These are phyloP conservation scores for Xestia c-nigrum DNA, from an alignment of 2,888 invertebrate species.

Conservation along the genomic window DNA sequence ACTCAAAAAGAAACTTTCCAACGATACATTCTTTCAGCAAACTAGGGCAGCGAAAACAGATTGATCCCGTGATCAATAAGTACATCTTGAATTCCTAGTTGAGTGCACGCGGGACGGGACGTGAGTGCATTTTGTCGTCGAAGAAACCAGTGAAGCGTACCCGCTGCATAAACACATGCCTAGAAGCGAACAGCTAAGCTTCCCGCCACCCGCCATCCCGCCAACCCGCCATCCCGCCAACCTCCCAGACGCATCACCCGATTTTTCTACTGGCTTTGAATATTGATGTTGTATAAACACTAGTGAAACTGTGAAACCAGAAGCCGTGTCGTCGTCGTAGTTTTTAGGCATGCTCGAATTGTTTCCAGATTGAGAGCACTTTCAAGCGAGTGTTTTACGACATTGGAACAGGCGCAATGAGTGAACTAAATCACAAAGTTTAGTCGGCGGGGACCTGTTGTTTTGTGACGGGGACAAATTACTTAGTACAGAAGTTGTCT, in stretches of 20 bases:
- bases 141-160: conserved; percentile 83
- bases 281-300: conserved; percentile 83
- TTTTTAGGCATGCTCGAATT: conserved; percentile 66
- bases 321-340: conserved; percentile 67
- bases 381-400: conserved; percentile 63
- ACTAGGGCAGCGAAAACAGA: conserved; percentile 68
- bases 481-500: conserved; percentile 52
- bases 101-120: conserved; percentile 80
- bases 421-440: conserved; percentile 67
- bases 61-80: conserved; percentile 83
- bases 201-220: conserved; percentile 29
- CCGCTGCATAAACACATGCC: conserved; percentile 83
- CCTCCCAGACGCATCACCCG: conserved; percentile 69
- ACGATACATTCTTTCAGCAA: conserved; percentile 54
- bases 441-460: conserved; percentile 56
- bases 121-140: conserved; percentile 90
- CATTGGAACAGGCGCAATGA: conserved; percentile 60
- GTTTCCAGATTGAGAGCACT: conserved; percentile 65
- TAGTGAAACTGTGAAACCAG: conserved; percentile 59
- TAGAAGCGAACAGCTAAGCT: conserved; percentile 76
- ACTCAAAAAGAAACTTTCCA: not conserved
- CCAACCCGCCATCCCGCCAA: conserved; percentile 15
- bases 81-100: conserved; percentile 81
- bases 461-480: conserved; percentile 63
- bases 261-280: conserved; percentile 84